Base-by-base conservation (phyloP, 2,888 invertebrate genomes). In the Epicampocera succincta region DNA sequence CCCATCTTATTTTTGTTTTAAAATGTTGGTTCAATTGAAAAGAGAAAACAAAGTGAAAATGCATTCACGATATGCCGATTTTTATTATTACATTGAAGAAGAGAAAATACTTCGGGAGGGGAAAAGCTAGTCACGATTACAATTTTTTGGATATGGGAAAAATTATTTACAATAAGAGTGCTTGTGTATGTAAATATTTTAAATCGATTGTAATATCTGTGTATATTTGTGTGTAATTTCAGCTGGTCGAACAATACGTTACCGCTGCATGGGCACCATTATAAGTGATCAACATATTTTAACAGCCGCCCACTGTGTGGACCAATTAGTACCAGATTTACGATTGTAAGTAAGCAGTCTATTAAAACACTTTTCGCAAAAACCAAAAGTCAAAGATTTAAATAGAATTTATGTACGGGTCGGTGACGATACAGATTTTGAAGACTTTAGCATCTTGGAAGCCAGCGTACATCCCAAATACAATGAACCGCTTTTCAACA, bases 281-380 rank as follows among this genome's bases (percentile, higher is more conserved):
- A 94, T 96, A 65, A 89, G 86, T 71, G 85, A 87, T 0, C 92
- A 93, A 83, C 95, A 96, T 87, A 93, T 96, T 1, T 85, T 96
- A 68, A 96, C 96, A 0, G 96, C 96, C 0, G 95, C 94, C 0
- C 96, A 96, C 87, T 96, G 96, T 85, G 91, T 95, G 17, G 92
- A 92, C 1, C 92, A 92, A 85, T 87, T 93, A 58, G 92, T 92
- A 0, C 87, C 85, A 48, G 91, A 90, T 21, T 87, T 93, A 50
- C 87, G 89, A 85, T 79, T 92, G 92, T 92, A 89, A 88, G 91
- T 88, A 56, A 8, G 6, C 19, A 13, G 9, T 29, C 44, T 0
- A 17, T 3, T 3, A 29, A 63, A 15, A 29, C 17, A 0, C 17
- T 48, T 15, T 15, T 0, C 13, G 29, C 11, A 50, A 46, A 48